Evolutionary conservation across 2,113 vertebrate genomes (phyloP).

Genomic region (Lophius piscatorius): DNA sequence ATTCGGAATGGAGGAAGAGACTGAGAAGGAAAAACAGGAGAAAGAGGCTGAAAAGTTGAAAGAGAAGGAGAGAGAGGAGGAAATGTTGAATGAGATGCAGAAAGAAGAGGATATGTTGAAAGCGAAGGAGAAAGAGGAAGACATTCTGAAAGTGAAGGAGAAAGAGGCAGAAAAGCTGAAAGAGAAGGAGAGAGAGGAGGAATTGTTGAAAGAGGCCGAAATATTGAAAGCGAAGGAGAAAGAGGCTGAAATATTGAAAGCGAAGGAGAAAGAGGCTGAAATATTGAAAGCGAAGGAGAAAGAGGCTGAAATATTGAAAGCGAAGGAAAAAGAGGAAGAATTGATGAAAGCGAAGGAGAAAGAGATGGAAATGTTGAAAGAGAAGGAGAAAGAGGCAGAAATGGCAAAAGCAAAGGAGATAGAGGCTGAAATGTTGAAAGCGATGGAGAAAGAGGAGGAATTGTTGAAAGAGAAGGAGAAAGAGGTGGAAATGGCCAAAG

Average conservation of each 20-base stretch:
- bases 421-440: neutral
- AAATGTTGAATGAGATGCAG: conserved; percentile 4
- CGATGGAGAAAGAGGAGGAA: conserved; percentile 13
- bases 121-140: conserved; percentile 6
- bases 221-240: conserved; percentile 13
- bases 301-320: neutral
- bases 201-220: neutral
- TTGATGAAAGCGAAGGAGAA: neutral
- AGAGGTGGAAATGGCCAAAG: neutral
- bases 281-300: neutral
- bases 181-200: neutral
- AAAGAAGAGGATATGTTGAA: neutral
- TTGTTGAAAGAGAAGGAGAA: neutral
- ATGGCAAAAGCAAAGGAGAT: conserved; percentile 10
- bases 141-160: conserved; percentile 15
- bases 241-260: neutral
- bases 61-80: neutral
- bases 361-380: conserved; percentile 10
- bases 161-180: conserved; percentile 9
- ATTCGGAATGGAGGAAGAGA: conserved; percentile 37
- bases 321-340: conserved; percentile 4
- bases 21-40: conserved; percentile 1
- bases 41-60: neutral
- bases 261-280: neutral
- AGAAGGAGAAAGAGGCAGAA: neutral